These are phyloP conservation scores for Camponotus fellah DNA, from an alignment of 2,888 invertebrate species.

Conservation along the genomic window DNA sequence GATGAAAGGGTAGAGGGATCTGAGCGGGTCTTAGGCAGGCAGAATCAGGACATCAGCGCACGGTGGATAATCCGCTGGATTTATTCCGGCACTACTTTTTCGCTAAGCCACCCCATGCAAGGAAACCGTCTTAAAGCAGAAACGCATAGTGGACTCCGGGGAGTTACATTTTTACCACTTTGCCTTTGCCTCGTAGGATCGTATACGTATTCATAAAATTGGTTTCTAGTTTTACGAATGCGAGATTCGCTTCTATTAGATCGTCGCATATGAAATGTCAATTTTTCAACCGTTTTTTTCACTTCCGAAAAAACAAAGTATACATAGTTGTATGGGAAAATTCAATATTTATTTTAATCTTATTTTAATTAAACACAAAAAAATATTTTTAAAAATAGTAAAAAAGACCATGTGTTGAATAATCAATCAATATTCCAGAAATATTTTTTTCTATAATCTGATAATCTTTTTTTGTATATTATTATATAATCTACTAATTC, in stretches of 20 bases:
- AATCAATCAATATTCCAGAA: background rate
- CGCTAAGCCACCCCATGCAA: slow-evolving; percentile 64
- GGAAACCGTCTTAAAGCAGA: slow-evolving; percentile 62
- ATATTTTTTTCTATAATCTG: background rate
- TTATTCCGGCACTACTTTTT: slow-evolving; percentile 71
- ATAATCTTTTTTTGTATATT: background rate
- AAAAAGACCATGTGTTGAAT: background rate
- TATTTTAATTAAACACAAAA: background rate
- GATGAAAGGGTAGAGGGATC: slow-evolving; percentile 42
- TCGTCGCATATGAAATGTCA: slow-evolving; percentile 14
- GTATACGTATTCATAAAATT: slow-evolving; percentile 53
- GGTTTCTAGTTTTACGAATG: slow-evolving; percentile 57
- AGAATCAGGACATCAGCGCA: slow-evolving; percentile 59
- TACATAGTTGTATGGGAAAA: background rate
- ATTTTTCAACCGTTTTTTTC: slow-evolving; percentile 11
- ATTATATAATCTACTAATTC: background rate
- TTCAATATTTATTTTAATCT: background rate
- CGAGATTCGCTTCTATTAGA: slow-evolving; percentile 46
- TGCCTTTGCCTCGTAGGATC: background rate
- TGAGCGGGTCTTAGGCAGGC: slow-evolving; percentile 30
- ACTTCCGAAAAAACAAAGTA: background rate
- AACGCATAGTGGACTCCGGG: slow-evolving; percentile 67
- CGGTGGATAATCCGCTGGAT: slow-evolving; percentile 72
- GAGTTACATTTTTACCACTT: slow-evolving; percentile 69
- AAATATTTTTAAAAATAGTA: background rate